Conservation (phyloP, 2,113 vertebrate species). For the Galemys pyrenaicus region DNA sequence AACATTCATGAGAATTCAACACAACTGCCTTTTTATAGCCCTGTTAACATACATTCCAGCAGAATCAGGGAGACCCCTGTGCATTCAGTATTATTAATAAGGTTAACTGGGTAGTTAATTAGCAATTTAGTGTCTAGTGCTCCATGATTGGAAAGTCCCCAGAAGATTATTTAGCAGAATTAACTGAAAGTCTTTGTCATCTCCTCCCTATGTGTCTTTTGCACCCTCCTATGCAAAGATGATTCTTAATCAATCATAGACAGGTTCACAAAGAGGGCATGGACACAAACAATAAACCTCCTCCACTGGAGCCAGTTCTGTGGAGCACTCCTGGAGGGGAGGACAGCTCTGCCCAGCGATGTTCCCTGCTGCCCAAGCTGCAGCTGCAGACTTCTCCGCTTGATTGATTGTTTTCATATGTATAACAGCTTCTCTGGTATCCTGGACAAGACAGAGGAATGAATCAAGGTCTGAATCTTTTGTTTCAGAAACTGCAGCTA, state of each 20-base stretch:
- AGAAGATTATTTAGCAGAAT: slow-evolving; percentile 75
- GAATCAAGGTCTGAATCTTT: neutral
- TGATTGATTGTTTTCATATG: neutral
- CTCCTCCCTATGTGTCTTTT: slow-evolving; percentile 5
- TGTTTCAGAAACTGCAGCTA: neutral
- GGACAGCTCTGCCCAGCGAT: rapidly evolving
- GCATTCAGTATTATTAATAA: slow-evolving; percentile 79
- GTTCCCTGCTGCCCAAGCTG: neutral
- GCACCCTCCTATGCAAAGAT: slow-evolving; percentile 35
- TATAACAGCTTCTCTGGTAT: neutral
- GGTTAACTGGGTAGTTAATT: slow-evolving; percentile 79
- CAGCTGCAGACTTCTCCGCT: too few relatives aligned
- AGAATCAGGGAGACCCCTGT: slow-evolving; percentile 57
- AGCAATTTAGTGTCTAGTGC: slow-evolving; percentile 74
- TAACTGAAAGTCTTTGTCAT: slow-evolving; percentile 70
- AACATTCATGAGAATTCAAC: slow-evolving; percentile 38
- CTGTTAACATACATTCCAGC: slow-evolving; percentile 37
- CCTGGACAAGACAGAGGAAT: neutral
- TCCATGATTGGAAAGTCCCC: slow-evolving; percentile 68
- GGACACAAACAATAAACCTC: neutral
- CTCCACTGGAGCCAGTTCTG: neutral
- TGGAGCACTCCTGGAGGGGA: neutral
- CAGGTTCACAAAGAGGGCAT: neutral
- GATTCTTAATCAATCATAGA: slow-evolving; percentile 49
- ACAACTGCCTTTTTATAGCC: slow-evolving; percentile 24